These are phyloP conservation scores for Dorcus parallelipipedus DNA, from an alignment of 2,888 invertebrate species.

Conservation along the genomic window DNA sequence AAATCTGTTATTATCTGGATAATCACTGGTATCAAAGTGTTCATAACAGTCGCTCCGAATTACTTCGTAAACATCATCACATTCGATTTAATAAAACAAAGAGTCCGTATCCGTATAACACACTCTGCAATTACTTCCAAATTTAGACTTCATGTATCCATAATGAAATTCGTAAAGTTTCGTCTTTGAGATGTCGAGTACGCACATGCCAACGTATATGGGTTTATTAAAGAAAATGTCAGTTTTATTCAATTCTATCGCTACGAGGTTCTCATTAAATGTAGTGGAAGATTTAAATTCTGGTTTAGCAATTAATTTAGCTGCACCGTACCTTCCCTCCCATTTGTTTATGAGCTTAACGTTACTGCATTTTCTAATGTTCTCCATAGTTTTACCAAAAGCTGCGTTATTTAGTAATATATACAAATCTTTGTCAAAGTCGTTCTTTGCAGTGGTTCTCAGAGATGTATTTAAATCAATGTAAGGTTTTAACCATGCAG, in stretches of 20 bases:
- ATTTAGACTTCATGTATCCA: background rate
- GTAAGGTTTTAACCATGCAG: background rate
- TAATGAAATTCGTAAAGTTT: constrained; percentile 38
- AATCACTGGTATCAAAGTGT: background rate
- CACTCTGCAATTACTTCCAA: background rate
- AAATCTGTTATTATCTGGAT: background rate
- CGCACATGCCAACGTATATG: constrained; percentile 36
- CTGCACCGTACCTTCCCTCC: constrained; percentile 34
- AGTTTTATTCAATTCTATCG: constrained; percentile 32
- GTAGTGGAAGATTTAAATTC: constrained; percentile 32
- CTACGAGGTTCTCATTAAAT: constrained; percentile 36
- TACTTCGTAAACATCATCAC: background rate
- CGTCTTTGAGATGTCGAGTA: constrained; percentile 40
- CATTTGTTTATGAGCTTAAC: constrained; percentile 11
- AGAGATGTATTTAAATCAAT: background rate
- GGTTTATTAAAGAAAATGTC: constrained; percentile 35
- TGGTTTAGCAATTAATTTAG: constrained; percentile 30
- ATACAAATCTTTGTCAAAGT: constrained; percentile 3
- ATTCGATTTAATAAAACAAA: too few relatives aligned
- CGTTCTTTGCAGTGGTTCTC: background rate
- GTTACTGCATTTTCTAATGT: constrained; percentile 1
- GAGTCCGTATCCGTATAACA: background rate
- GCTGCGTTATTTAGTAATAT: constrained; percentile 2
- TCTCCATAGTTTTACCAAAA: constrained; percentile 7
- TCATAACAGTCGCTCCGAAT: background rate